Evolutionary conservation across 2,888 invertebrate species (phyloP).

Genomic region (Terebella lapidaria): DNA sequence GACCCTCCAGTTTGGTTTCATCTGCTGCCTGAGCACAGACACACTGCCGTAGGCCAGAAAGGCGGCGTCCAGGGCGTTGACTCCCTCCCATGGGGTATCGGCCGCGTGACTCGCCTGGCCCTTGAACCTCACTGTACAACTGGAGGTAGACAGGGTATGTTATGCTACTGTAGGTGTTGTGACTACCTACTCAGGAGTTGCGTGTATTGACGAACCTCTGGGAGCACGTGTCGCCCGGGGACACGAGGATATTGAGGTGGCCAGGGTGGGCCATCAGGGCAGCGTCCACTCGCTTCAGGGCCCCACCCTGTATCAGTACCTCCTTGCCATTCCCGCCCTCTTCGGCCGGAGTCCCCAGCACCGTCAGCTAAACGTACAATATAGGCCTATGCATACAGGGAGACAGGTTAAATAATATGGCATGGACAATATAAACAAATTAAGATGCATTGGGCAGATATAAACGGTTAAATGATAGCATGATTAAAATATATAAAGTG

Average conservation of each 20-base stretch:
- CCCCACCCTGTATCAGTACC: constrained; percentile 31
- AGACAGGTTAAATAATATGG: too few species aligned
- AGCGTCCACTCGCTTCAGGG: constrained; percentile 35
- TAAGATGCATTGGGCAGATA: too few species aligned
- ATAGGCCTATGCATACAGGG: too few species aligned
- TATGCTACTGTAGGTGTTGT: too few species aligned
- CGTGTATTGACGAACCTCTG: too few species aligned
- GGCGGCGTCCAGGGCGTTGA: constrained; percentile 53
- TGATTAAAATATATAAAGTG: too few species aligned
- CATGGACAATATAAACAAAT: too few species aligned
- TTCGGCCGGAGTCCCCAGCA: constrained; percentile 42
- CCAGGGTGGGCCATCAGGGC: constrained; percentile 42
- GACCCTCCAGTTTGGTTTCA: constrained; percentile 47
- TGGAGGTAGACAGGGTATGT: too few species aligned
- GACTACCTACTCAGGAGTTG: too few species aligned
- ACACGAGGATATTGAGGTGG: too few species aligned
- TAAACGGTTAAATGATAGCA: too few species aligned
- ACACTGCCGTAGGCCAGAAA: constrained; percentile 48
- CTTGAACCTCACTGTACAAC: constrained; percentile 17
- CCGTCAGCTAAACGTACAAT: constrained; percentile 29
- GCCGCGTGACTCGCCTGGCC: constrained; percentile 25
- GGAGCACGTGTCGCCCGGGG: too few species aligned
- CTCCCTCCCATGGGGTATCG: constrained; percentile 40
- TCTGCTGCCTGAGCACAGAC: constrained; percentile 49
- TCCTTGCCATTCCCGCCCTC: constrained; percentile 39